phyloP scores from a whole-genome alignment of 2,797 vertebrate species.

The Crocodylus rhombifer region DNA sequence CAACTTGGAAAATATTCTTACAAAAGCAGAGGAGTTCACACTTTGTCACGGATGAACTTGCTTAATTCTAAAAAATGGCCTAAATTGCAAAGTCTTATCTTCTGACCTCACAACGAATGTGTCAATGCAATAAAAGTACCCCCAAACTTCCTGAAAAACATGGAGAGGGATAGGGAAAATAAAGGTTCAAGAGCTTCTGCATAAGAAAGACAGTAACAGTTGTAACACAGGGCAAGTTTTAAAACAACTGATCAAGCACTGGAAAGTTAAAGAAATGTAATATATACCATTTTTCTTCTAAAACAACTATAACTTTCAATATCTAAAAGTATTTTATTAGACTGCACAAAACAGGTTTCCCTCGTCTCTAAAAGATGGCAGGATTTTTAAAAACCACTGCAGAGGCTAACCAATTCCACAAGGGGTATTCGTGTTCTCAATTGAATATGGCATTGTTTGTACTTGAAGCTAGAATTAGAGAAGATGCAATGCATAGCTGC shows the following conservation, averaged over 20 bases:
- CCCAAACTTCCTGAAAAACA: neutral
- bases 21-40: neutral
- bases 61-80: neutral
- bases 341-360: neutral
- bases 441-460: neutral
- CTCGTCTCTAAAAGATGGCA: neutral
- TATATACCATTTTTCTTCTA: neutral
- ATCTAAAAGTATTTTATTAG: neutral
- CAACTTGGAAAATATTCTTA: slow-evolving; percentile 9
- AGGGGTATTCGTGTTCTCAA: slow-evolving; percentile 4
- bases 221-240: neutral
- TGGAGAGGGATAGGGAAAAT: rapidly evolving
- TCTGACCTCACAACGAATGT: neutral
- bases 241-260: neutral
- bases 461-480: neutral
- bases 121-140: neutral
- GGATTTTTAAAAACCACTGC: neutral
- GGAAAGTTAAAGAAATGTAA: neutral
- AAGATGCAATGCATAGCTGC: slow-evolving; percentile 5
- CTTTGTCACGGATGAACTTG: neutral
- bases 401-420: neutral
- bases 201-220: neutral
- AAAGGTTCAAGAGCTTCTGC: neutral
- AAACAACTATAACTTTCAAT: neutral
- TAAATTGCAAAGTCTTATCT: neutral